These are phyloP conservation scores for Hyposoter dolosus DNA, from an alignment of 2,888 invertebrate genomes.

Conservation along the genomic window DNA sequence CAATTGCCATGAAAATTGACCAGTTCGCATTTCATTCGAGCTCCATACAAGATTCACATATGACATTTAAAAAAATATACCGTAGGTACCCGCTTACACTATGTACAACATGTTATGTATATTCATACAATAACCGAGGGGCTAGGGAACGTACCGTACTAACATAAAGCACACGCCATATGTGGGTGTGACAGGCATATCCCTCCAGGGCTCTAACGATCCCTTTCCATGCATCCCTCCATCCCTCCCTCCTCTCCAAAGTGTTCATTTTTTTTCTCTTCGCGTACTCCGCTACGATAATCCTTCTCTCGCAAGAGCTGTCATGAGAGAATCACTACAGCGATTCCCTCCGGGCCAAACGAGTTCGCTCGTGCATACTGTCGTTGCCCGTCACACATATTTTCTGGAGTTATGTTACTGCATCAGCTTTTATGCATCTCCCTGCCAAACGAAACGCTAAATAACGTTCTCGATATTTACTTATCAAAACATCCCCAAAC, in stretches of 20 bases:
- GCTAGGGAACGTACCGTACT: slow-evolving; percentile 39
- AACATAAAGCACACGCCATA: slow-evolving; percentile 79
- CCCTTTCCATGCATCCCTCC: slow-evolving; percentile 46
- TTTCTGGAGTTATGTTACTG: slow-evolving; percentile 1
- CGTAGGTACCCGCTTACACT: slow-evolving; percentile 24
- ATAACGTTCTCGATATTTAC: background rate
- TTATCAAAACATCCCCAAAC: background rate
- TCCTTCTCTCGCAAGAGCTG: slow-evolving; percentile 55
- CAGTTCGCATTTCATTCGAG: slow-evolving; percentile 46
- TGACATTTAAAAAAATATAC: slow-evolving; percentile 35
- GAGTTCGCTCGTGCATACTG: slow-evolving; percentile 18
- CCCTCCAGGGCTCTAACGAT: slow-evolving; percentile 65
- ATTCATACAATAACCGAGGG: slow-evolving; percentile 52
- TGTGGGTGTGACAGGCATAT: slow-evolving; percentile 78
- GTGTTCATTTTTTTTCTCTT: slow-evolving; percentile 52
- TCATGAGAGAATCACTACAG: slow-evolving; percentile 57
- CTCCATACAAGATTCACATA: slow-evolving; percentile 26
- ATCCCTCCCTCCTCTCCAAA: slow-evolving; percentile 44
- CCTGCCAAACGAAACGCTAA: slow-evolving; percentile 9
- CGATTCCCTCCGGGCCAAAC: slow-evolving; percentile 44
- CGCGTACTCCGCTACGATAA: slow-evolving; percentile 45
- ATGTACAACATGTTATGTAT: slow-evolving; percentile 46
- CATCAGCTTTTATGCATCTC: slow-evolving; percentile 3
- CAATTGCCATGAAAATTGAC: slow-evolving; percentile 8
- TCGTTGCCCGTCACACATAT: background rate